Evolutionary conservation across 2,888 invertebrate species (phyloP).

Genomic region (Isotomurus palustris): DNA sequence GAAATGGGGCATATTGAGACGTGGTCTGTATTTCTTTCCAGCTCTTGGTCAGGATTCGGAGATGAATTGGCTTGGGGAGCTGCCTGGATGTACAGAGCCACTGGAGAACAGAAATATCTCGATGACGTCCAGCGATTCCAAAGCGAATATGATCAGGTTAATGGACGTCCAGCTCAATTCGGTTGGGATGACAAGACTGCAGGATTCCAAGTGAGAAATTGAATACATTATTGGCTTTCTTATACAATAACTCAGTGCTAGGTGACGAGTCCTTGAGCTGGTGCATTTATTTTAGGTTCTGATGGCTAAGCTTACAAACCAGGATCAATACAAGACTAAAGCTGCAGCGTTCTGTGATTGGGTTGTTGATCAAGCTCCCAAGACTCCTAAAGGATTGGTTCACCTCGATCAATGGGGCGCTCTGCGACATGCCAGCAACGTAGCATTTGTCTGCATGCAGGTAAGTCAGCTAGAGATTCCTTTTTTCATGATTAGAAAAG

Average conservation of each 20-base stretch:
- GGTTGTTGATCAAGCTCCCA: slow-evolving; percentile 35
- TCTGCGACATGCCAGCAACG: slow-evolving; percentile 37
- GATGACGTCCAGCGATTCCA: slow-evolving; percentile 27
- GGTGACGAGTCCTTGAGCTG: background rate
- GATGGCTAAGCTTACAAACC: slow-evolving; percentile 5
- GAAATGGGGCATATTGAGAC: no score
- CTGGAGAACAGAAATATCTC: slow-evolving; percentile 8
- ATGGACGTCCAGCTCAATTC: slow-evolving; percentile 14
- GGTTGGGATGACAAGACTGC: slow-evolving; percentile 45
- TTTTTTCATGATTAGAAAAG: background rate
- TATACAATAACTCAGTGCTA: no score
- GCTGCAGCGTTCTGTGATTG: slow-evolving; percentile 47
- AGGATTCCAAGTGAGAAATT: slow-evolving; percentile 31
- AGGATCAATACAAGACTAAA: slow-evolving; percentile 43
- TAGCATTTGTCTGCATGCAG: slow-evolving; percentile 34
- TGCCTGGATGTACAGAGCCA: slow-evolving; percentile 42
- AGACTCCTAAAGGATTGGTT: slow-evolving; percentile 45
- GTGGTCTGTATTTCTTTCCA: no score
- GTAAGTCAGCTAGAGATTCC: slow-evolving; percentile 5
- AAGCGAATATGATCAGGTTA: slow-evolving; percentile 13
- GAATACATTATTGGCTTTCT: background rate
- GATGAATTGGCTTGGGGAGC: slow-evolving; percentile 42
- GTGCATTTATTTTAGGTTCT: background rate
- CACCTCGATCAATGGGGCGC: slow-evolving; percentile 44
- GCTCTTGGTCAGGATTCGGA: slow-evolving; percentile 28